These are phyloP conservation scores for Calycopis cecrops DNA, from an alignment of 1,140 invertebrate species.

Conservation along the genomic window DNA sequence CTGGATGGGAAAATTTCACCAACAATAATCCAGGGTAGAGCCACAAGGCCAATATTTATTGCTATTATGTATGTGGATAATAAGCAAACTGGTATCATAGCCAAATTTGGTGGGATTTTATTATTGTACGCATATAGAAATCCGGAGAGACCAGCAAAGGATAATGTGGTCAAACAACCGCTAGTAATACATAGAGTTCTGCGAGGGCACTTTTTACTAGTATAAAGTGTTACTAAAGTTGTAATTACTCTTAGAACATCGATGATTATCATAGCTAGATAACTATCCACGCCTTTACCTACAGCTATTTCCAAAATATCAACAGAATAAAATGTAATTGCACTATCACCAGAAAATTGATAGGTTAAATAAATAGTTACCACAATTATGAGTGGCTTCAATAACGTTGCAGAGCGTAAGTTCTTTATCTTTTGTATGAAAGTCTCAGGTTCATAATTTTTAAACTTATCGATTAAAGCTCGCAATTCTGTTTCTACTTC, in stretches of 20 bases:
- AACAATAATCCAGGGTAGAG: constrained; percentile 1
- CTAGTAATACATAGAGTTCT: not conserved
- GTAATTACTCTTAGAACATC: not conserved
- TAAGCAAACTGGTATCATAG: not conserved
- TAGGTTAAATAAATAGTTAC: not conserved
- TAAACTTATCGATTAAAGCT: not conserved
- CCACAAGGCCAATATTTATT: constrained; percentile 1
- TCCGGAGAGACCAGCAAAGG: not conserved
- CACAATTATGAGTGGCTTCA: not conserved
- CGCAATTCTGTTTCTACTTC: not conserved
- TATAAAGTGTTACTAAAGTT: not conserved
- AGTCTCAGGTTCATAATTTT: not conserved
- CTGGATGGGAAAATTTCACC: constrained; percentile 4
- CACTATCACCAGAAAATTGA: not conserved
- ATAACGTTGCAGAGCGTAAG: not conserved
- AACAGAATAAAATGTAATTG: constrained; percentile 4
- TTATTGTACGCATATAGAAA: not conserved
- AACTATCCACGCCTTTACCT: not conserved
- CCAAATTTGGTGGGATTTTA: not conserved
- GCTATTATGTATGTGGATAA: not conserved
- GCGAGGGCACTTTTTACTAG: not conserved
- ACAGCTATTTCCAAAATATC: not conserved
- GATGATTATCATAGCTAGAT: not conserved
- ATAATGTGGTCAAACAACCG: not conserved
- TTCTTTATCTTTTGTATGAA: not conserved